These are phyloP conservation scores for Epirrhoe tristata DNA, from an alignment of 2,888 invertebrate species.

Conservation along the genomic window DNA sequence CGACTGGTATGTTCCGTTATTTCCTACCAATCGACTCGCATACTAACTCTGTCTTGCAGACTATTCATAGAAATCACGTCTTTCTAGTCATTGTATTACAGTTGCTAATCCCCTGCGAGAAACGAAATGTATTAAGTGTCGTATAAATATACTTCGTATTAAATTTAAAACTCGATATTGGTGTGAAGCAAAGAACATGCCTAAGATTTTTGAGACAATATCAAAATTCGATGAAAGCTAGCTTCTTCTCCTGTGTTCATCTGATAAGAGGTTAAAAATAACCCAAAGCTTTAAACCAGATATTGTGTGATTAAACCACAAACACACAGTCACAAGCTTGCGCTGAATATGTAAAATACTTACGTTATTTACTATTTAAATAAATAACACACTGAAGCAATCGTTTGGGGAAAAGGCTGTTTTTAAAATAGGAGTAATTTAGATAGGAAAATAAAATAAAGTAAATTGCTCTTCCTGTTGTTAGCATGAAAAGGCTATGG, in stretches of 20 bases:
- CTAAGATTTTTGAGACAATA: not conserved
- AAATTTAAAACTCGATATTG: conserved; percentile 19
- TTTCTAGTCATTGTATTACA: conserved; percentile 11
- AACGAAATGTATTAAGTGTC: conserved; percentile 10
- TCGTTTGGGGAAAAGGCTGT: no score
- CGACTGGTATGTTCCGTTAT: conserved; percentile 76
- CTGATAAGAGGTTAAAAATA: not conserved
- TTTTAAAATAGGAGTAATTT: no score
- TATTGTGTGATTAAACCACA: no score
- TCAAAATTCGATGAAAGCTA: not conserved
- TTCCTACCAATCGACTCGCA: conserved; percentile 73
- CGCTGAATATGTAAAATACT: no score
- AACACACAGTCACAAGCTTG: no score
- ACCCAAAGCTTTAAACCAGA: no score
- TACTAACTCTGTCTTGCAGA: conserved; percentile 57
- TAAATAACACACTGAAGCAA: no score
- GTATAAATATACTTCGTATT: not conserved
- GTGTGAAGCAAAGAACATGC: conserved; percentile 4
- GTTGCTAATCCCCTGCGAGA: conserved; percentile 19
- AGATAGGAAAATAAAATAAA: no score
- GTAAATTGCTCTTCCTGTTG: no score
- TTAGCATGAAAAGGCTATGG: no score
- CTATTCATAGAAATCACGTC: conserved; percentile 31
- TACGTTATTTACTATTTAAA: no score
- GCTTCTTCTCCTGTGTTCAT: not conserved